These are phyloP conservation scores for Dynastes hyllus DNA, from an alignment of 2,888 invertebrate genomes.

Conservation along the genomic window DNA sequence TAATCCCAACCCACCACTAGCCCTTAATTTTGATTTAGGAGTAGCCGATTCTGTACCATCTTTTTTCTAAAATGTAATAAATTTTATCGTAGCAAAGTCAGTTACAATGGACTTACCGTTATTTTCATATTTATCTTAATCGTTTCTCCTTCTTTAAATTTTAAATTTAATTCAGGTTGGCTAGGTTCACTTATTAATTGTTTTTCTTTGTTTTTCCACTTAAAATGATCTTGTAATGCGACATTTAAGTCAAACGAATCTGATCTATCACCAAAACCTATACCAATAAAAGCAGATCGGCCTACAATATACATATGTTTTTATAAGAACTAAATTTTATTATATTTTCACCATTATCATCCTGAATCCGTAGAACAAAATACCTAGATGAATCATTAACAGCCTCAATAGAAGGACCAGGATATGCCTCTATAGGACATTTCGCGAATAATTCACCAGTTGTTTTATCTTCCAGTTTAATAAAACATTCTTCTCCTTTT, in stretches of 20 bases:
- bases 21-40: conserved; percentile 79
- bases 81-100: conserved; percentile 22
- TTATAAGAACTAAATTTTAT: not conserved
- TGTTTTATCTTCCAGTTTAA: conserved; percentile 97
- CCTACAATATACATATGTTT: conserved; percentile 71
- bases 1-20: conserved; percentile 71
- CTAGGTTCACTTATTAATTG: conserved; percentile 87
- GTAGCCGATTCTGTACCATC: conserved; percentile 83
- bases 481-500: conserved; percentile 88
- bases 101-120: conserved; percentile 77
- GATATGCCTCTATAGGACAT: conserved; percentile 96
- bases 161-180: conserved; percentile 91
- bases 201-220: conserved; percentile 90
- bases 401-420: conserved; percentile 94
- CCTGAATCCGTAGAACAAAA: conserved; percentile 96
- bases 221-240: conserved; percentile 98
- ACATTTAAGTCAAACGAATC: conserved; percentile 99
- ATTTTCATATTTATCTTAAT: conserved; percentile 99
- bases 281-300: conserved; percentile 94
- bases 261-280: conserved; percentile 97
- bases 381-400: conserved; percentile 98
- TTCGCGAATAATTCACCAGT: conserved; percentile 96
- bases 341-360: conserved; percentile 84
- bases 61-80: conserved; percentile 80
- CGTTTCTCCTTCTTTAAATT: conserved; percentile 99